phyloP scores from a whole-genome alignment of 2,113 vertebrate genomes.

The Dendropsophus ebraccatus region DNA sequence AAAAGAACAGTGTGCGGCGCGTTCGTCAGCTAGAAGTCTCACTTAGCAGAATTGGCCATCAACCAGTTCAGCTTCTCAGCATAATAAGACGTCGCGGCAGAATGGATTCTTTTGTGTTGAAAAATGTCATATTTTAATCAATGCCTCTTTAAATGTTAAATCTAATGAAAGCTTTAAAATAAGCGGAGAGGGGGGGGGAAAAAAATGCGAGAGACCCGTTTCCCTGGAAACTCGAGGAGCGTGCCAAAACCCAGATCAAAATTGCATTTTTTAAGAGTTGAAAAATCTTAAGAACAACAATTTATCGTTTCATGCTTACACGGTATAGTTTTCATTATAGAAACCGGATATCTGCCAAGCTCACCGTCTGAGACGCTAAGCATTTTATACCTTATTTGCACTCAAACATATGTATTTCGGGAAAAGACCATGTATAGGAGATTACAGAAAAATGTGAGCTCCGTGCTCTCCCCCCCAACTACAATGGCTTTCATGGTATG shows the following conservation, averaged over 20 bases:
- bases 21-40: constrained; percentile 68
- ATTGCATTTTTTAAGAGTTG: constrained; percentile 42
- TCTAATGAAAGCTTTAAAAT: constrained; percentile 72
- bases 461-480: constrained; percentile 2
- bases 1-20: constrained; percentile 41
- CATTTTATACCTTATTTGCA: constrained; percentile 49
- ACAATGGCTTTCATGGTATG: constrained; percentile 37
- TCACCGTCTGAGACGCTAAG: constrained; percentile 23
- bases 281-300: constrained; percentile 55
- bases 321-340: background rate
- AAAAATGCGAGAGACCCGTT: constrained; percentile 70
- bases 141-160: constrained; percentile 72
- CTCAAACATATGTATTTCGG: constrained; percentile 42
- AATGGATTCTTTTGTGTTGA: constrained; percentile 70
- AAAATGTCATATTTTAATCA: constrained; percentile 79
- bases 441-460: constrained; percentile 36
- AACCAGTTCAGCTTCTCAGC: constrained; percentile 67
- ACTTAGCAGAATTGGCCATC: constrained; percentile 74
- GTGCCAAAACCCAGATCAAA: constrained; percentile 56
- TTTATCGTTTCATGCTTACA: constrained; percentile 51
- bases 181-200: too few species aligned
- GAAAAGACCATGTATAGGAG: constrained; percentile 19
- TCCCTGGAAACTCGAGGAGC: constrained; percentile 71
- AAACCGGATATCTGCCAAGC: constrained; percentile 45
- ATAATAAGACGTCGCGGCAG: constrained; percentile 70